Evolutionary conservation across 2,797 vertebrate genomes (phyloP).

Genomic region (Clarias platycephalus): DNA sequence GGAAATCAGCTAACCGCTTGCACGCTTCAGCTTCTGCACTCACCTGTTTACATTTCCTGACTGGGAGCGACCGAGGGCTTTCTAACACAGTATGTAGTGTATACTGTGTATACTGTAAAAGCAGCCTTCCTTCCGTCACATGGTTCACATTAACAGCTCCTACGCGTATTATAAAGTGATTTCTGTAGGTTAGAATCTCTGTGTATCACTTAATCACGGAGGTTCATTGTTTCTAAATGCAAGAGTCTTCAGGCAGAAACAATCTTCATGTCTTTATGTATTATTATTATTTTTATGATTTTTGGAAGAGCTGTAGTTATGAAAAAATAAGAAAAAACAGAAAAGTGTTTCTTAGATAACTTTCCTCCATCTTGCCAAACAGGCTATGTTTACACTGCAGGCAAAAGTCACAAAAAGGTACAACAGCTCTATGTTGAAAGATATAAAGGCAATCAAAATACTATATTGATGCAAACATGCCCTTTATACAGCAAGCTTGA

Average conservation of each 20-base stretch:
- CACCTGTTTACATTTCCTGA: slow-evolving; percentile 48
- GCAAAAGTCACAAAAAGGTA: too few species aligned
- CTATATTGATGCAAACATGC: too few species aligned
- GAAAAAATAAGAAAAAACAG: too few species aligned
- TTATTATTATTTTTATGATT: background rate
- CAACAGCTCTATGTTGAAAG: too few species aligned
- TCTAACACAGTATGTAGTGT: slow-evolving; percentile 3
- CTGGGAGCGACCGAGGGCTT: background rate
- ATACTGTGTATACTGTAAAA: background rate
- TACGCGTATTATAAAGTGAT: background rate
- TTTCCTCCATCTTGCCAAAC: too few species aligned
- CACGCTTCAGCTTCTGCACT: slow-evolving; percentile 26
- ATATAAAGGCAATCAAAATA: too few species aligned
- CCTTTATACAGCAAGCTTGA: too few species aligned
- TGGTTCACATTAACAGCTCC: background rate
- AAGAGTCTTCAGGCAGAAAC: background rate
- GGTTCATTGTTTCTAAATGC: too few species aligned
- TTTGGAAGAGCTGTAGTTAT: too few species aligned
- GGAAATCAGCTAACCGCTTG: slow-evolving; percentile 38
- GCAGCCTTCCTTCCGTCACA: background rate
- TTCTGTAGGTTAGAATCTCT: background rate
- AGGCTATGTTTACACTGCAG: too few species aligned
- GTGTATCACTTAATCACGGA: too few species aligned
- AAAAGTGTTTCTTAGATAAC: too few species aligned
- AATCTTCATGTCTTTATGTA: background rate